phyloP scores from a whole-genome alignment of 2,888 invertebrate genomes.

The Balanococcus diminutus region DNA sequence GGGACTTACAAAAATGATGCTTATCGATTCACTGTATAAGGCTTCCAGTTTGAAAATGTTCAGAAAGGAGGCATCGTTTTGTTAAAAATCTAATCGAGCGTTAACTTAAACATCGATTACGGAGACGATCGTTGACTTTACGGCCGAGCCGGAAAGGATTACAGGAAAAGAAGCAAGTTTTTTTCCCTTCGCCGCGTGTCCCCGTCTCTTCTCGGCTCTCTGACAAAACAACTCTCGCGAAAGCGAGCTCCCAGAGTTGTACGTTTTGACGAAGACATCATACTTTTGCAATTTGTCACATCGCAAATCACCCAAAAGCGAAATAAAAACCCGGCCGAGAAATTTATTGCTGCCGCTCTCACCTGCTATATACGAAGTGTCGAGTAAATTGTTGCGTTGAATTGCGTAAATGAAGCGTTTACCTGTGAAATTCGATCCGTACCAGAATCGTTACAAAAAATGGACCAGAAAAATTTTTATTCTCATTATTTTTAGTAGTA shows the following conservation, averaged over 20 bases:
- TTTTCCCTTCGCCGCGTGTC: background rate
- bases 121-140: conserved; percentile 13
- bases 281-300: conserved; percentile 7
- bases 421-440: background rate
- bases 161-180: background rate
- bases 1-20: conserved; percentile 32
- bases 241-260: background rate
- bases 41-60: conserved; percentile 34
- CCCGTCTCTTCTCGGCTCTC: background rate
- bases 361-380: background rate
- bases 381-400: background rate
- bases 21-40: background rate
- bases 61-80: background rate
- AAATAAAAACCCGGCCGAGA: background rate
- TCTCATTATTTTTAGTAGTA: no score
- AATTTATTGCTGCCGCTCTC: background rate
- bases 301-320: background rate
- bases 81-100: conserved; percentile 20
- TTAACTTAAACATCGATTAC: conserved; percentile 31
- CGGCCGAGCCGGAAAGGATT: background rate
- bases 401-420: conserved; percentile 14
- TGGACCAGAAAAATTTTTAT: background rate
- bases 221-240: background rate
- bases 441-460: background rate
- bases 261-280: conserved; percentile 7